phyloP scores from a whole-genome alignment of 2,113 vertebrate genomes.

The Panthera tigris region DNA sequence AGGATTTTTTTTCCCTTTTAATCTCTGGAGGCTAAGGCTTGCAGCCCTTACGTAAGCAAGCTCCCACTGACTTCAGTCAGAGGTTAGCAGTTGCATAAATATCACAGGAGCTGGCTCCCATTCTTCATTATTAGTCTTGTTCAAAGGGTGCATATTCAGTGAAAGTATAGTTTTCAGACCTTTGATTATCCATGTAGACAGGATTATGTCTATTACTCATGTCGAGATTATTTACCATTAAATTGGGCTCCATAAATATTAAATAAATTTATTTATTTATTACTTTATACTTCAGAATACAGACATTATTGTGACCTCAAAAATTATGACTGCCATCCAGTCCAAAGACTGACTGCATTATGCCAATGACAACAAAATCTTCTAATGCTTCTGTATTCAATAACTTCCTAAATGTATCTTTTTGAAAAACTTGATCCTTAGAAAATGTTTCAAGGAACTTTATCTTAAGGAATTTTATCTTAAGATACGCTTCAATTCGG shows the following conservation, averaged over 20 bases:
- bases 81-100: constrained; percentile 70
- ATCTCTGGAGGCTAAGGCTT: constrained; percentile 57
- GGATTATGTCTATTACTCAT: not conserved
- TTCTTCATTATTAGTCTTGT: not conserved
- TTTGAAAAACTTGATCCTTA: not conserved
- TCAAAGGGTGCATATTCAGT: not conserved
- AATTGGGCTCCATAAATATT: not conserved
- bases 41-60: constrained; percentile 71
- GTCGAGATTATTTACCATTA: not conserved
- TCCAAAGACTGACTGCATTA: not conserved
- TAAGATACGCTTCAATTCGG: not conserved
- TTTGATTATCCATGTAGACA: not conserved
- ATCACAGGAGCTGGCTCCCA: not conserved
- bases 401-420: not conserved
- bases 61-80: constrained; percentile 60
- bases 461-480: not conserved
- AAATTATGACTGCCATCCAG: not conserved
- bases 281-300: not conserved
- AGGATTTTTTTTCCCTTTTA: constrained; percentile 62
- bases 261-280: not conserved
- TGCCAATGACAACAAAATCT: not conserved
- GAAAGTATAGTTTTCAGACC: not conserved
- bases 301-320: not conserved
- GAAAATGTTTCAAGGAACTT: constrained; percentile 24
- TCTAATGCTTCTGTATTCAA: not conserved